Evolutionary conservation across 1,140 invertebrate genomes (phyloP).

Genomic region (Atopsyche davidsoni): DNA sequence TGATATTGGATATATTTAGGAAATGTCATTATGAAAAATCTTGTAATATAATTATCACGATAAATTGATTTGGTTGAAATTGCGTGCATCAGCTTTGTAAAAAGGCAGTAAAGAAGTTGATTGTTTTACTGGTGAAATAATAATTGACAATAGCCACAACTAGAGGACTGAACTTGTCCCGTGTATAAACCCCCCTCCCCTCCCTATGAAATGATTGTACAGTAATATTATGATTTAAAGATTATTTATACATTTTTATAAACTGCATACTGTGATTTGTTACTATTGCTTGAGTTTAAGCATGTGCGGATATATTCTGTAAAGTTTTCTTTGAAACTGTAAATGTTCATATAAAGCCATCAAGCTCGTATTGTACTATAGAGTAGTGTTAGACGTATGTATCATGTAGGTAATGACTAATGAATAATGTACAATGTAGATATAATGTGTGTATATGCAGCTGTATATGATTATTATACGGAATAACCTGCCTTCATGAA

Average conservation of each 20-base stretch:
- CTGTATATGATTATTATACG: slow-evolving; percentile 16
- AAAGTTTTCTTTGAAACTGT: too few relatives aligned
- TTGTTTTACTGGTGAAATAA: slow-evolving; percentile 9
- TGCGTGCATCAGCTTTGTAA: too few relatives aligned
- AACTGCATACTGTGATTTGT: slow-evolving; percentile 26
- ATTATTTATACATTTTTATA: slow-evolving; percentile 17
- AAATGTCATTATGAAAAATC: neutral
- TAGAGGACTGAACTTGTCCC: neutral
- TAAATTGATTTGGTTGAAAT: neutral
- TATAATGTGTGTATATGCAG: slow-evolving; percentile 18
- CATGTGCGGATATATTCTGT: too few relatives aligned
- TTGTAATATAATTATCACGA: neutral
- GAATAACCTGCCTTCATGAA: slow-evolving; percentile 27
- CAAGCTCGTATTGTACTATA: too few relatives aligned
- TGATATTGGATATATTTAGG: slow-evolving; percentile 4
- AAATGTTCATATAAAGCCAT: too few relatives aligned
- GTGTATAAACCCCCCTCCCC: slow-evolving; percentile 10
- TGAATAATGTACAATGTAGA: slow-evolving; percentile 16
- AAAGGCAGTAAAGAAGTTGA: slow-evolving; percentile 5
- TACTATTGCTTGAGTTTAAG: slow-evolving; percentile 15
- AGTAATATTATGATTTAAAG: too few relatives aligned
- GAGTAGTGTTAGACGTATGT: too few relatives aligned
- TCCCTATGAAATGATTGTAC: slow-evolving; percentile 2
- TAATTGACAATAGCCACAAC: slow-evolving; percentile 14
- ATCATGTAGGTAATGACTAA: too few relatives aligned